Base-by-base conservation (phyloP, 2,113 vertebrate genomes). In the Ornithorhynchus anatinus region DNA sequence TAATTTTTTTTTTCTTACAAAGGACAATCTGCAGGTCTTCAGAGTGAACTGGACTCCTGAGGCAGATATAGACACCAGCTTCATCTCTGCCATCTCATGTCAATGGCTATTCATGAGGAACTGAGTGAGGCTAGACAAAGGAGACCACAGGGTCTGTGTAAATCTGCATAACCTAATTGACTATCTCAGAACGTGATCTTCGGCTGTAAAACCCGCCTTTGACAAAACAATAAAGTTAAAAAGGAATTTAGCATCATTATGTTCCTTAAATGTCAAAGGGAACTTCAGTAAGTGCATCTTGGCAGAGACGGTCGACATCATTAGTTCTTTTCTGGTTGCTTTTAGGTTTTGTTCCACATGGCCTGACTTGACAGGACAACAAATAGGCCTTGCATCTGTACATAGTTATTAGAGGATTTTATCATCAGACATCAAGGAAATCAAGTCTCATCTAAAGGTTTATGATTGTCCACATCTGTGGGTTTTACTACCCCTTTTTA, bases 231-330 rank as follows among this genome's bases (percentile, higher is more conserved):
- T 86, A 75, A 85, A 82, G 62, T 87, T 82, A 67, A 78, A 86
- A 86, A 88, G 82, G 81, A 91, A 88, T 72, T 82, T 69, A 72
- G 57, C 76, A 81, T 81, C 74, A 65, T 82, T 89, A 79, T 80
- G 58, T 84, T 87, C 75, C 73, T 88, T 90, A 77, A 79, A 91
- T 65, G 66, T 80, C 74, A 84, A 79, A 87, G 80, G 45, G 81
- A 81, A 83, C 66, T 81, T 87, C 76, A 85, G 54, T 86, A 84
- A 83, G 77, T 85, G 81, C 73, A 81, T 85, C 67, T 86, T 90
- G 84, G 81, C 73, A 75, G 59, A 80, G 53, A 53, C 44, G 0
- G 35, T 52, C 75, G 61, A 59, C 45, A 81, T 82, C 74, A 87
- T 89, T 84, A 89, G 80, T 77, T 48, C 27, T 88, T 84, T 87